Conservation (phyloP, 2,797 vertebrate genomes). For the Lepus townsendii region DNA sequence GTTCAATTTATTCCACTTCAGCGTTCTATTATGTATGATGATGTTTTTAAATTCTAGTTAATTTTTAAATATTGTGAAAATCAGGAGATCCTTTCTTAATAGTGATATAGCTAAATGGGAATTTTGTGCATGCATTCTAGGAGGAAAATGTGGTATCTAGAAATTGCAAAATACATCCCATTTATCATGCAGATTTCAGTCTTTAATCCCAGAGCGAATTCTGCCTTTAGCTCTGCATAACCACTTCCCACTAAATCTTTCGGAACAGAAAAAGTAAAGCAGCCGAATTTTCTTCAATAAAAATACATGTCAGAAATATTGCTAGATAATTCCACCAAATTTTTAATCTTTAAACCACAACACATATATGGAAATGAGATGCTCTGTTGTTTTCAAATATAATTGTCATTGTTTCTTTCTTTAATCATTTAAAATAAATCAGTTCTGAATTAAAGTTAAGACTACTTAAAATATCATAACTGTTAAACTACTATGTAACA, state of each 20-base stretch:
- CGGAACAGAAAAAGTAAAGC: not conserved
- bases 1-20: slow-evolving; percentile 15
- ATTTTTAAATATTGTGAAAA: slow-evolving; percentile 25
- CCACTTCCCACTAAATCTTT: not conserved
- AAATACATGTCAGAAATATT: not conserved
- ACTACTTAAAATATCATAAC: not conserved
- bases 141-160: not conserved
- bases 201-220: slow-evolving; percentile 26
- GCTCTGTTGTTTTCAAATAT: not conserved
- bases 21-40: not conserved
- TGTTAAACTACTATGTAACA: not conserved
- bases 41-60: slow-evolving; percentile 49
- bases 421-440: slow-evolving; percentile 23
- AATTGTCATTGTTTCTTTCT: not conserved
- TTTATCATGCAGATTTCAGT: not conserved
- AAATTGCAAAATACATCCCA: not conserved
- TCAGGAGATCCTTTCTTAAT: not conserved
- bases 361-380: not conserved
- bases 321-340: not conserved
- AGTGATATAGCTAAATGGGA: not conserved
- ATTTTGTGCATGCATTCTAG: slow-evolving; percentile 2
- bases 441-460: not conserved
- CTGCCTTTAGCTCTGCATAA: not conserved
- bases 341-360: not conserved
- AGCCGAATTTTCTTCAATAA: slow-evolving; percentile 19